Conservation (phyloP, 2,888 invertebrate species). For the Coelopa pilipes region DNA sequence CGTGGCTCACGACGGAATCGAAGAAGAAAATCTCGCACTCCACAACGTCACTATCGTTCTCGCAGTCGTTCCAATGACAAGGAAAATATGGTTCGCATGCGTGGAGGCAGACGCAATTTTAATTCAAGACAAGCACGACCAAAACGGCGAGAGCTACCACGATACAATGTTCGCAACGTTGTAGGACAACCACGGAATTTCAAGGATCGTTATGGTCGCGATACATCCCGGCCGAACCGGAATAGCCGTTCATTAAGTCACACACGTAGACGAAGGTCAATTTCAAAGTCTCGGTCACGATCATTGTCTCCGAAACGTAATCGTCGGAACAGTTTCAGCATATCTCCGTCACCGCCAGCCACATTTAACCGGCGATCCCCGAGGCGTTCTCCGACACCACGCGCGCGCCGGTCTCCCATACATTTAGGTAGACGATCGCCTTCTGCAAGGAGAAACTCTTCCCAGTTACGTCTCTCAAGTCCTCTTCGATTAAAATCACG, state of each 20-base stretch:
- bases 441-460: slow-evolving; percentile 40
- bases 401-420: slow-evolving; percentile 51
- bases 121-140: slow-evolving; percentile 54
- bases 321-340: slow-evolving; percentile 58
- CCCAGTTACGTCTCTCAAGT: slow-evolving; percentile 46
- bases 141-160: slow-evolving; percentile 81
- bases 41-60: slow-evolving; percentile 39
- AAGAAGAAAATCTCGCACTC: slow-evolving; percentile 38
- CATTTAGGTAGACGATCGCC: slow-evolving; percentile 47
- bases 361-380: slow-evolving; percentile 28
- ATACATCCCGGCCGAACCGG: slow-evolving; percentile 70
- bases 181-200: slow-evolving; percentile 71
- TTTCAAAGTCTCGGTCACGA: slow-evolving; percentile 40
- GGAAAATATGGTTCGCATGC: slow-evolving; percentile 51
- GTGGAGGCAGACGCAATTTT: slow-evolving; percentile 43
- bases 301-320: slow-evolving; percentile 47
- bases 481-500: slow-evolving; percentile 61
- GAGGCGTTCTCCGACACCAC: slow-evolving; percentile 46
- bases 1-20: slow-evolving; percentile 40
- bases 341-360: slow-evolving; percentile 59
- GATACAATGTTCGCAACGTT: slow-evolving; percentile 84
- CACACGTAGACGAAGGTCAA: slow-evolving; percentile 55
- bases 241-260: slow-evolving; percentile 48
- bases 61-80: slow-evolving; percentile 60
- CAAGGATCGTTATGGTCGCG: slow-evolving; percentile 84